Percentiles rank a stretch among this genome's conserved stretches.
These are phyloP conservation scores for Campylorhamphus procurvoides DNA, from an alignment of 2,113 vertebrate genomes.

Conservation along the genomic window DNA sequence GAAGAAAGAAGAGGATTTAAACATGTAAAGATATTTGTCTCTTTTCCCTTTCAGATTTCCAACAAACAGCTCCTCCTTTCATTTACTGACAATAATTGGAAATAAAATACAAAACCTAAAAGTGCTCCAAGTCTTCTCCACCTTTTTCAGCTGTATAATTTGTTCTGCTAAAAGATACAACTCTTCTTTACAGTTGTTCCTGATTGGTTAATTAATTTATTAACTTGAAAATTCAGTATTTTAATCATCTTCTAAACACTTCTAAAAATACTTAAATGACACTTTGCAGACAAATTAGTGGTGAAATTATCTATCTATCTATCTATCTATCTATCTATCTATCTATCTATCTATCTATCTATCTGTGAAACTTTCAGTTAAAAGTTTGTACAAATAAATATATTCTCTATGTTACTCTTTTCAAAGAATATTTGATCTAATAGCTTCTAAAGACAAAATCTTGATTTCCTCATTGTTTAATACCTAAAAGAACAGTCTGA, in stretches of 20 bases:
- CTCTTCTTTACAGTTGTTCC: not conserved
- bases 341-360: too few relatives aligned
- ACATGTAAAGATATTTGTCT: conserved; percentile 19
- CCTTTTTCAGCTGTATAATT: not conserved
- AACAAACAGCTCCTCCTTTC: not conserved
- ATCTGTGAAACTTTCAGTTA: not conserved
- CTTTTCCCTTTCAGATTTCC: not conserved
- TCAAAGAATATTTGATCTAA: conserved; percentile 57
- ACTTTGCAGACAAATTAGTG: conserved; percentile 11
- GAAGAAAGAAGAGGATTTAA: conserved; percentile 27
- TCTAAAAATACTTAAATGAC: not conserved
- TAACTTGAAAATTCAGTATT: not conserved
- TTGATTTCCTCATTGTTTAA: conserved; percentile 8
- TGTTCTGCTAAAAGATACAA: not conserved
- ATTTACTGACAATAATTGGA: not conserved
- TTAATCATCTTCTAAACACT: not conserved
- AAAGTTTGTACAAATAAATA: conserved; percentile 30
- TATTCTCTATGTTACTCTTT: conserved; percentile 34
- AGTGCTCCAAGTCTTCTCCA: not conserved
- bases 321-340: too few relatives aligned
- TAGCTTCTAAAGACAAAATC: conserved; percentile 18
- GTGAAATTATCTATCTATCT: not conserved
- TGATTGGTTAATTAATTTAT: not conserved
- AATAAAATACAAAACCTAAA: not conserved
- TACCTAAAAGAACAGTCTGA: conserved; percentile 39